Percentiles rank a stretch among this genome's conserved stretches.
These are phyloP conservation scores for Rhyacichthys aspro DNA, from an alignment of 2,797 vertebrate genomes.

Conservation along the genomic window DNA sequence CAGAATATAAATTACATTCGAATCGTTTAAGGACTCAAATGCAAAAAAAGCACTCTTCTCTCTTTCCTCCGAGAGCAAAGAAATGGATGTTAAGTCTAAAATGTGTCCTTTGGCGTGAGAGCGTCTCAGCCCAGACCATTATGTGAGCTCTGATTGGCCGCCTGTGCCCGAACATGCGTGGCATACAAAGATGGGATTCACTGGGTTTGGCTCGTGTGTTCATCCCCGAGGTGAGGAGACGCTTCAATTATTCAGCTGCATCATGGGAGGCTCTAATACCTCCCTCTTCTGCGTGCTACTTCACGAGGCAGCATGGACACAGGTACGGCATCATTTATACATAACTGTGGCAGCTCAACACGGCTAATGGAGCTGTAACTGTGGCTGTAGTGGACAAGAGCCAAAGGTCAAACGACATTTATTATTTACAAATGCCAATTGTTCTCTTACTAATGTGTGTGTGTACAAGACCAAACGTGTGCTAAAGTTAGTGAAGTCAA, in stretches of 20 bases:
- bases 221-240: slow-evolving; percentile 40
- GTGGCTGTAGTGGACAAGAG: not conserved
- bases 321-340: not conserved
- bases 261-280: slow-evolving; percentile 39
- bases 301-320: slow-evolving; percentile 18
- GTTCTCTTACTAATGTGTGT: not conserved
- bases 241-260: slow-evolving; percentile 58
- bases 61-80: not conserved
- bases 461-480: not conserved
- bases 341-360: not conserved
- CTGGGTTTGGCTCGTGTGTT: slow-evolving; percentile 19
- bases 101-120: slow-evolving; percentile 18
- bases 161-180: slow-evolving; percentile 22
- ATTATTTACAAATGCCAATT: not conserved
- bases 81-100: slow-evolving; percentile 11
- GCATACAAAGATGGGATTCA: slow-evolving; percentile 36
- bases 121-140: not conserved
- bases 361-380: slow-evolving; percentile 4
- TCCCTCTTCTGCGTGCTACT: slow-evolving; percentile 26
- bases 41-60: not conserved
- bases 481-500: not conserved
- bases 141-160: slow-evolving; percentile 13
- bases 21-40: slow-evolving; percentile 3
- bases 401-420: slow-evolving; percentile 5
- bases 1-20: slow-evolving; percentile 1